Conservation (phyloP, 2,888 invertebrate genomes). For the Steromphala cineraria region DNA sequence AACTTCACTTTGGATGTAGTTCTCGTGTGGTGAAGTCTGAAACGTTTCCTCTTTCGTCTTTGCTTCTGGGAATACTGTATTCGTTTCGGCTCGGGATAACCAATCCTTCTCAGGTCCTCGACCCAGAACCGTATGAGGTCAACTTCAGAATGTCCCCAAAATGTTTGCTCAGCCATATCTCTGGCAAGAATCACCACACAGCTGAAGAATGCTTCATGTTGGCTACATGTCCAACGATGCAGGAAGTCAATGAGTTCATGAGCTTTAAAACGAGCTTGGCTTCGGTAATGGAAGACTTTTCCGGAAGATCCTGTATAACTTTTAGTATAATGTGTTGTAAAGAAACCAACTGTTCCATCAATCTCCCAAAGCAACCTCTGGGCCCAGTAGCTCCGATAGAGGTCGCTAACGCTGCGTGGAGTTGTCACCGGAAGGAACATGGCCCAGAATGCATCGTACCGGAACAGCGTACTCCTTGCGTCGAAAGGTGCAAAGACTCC, state of each 20-base stretch:
- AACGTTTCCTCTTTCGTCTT: neutral
- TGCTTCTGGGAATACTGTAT: constrained; percentile 20
- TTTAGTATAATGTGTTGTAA: constrained; percentile 44
- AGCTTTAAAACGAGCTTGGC: neutral
- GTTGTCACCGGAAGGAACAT: constrained; percentile 51
- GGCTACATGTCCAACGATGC: neutral
- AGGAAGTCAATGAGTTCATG: neutral
- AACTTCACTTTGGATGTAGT: neutral
- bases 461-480: constrained; percentile 60
- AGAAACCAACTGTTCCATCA: constrained; percentile 48
- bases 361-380: constrained; percentile 52
- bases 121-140: constrained; percentile 45
- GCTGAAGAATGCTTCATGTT: neutral
- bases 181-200: neutral
- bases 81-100: constrained; percentile 35
- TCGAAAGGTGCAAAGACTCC: constrained; percentile 54
- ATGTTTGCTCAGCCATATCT: constrained; percentile 32
- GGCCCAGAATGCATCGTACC: constrained; percentile 55
- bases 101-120: constrained; percentile 34
- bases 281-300: neutral
- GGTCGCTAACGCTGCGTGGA: constrained; percentile 53
- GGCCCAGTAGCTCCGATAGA: constrained; percentile 59
- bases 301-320: constrained; percentile 23
- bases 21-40: neutral
- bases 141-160: constrained; percentile 42